Evolutionary conservation across 2,113 vertebrate species (phyloP).

Genomic region (Onychostoma macrolepis): DNA sequence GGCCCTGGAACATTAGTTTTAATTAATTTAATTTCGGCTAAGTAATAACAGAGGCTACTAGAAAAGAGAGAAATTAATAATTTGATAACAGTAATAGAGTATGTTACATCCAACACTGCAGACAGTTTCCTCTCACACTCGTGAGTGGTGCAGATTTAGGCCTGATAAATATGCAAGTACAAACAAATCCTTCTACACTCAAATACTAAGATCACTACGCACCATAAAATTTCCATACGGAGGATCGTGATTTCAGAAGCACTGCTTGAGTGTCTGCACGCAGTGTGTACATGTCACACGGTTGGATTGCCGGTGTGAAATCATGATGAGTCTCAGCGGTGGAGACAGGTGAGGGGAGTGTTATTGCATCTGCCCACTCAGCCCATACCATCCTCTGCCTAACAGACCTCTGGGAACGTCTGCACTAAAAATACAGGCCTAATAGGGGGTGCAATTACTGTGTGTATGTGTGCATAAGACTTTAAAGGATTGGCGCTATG

Average conservation of each 20-base stretch:
- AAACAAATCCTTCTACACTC: slow-evolving; percentile 16
- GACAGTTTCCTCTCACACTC: neutral
- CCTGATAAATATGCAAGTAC: slow-evolving; percentile 21
- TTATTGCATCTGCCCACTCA: slow-evolving; percentile 40
- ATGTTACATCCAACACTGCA: neutral
- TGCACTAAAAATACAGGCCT: slow-evolving; percentile 44
- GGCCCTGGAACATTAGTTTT: neutral
- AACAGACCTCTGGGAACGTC: slow-evolving; percentile 18
- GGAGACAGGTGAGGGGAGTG: slow-evolving; percentile 29
- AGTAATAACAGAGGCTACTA: neutral
- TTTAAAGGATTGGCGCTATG: slow-evolving; percentile 2
- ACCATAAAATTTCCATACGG: neutral
- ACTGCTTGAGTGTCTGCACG: neutral
- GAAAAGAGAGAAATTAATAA: neutral
- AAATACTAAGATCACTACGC: neutral
- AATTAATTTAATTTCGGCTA: neutral
- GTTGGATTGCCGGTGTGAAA: slow-evolving; percentile 11
- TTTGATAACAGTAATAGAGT: neutral
- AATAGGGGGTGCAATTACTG: slow-evolving; percentile 37
- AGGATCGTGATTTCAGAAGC: neutral
- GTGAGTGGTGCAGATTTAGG: neutral
- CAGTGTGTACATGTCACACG: neutral
- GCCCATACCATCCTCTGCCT: slow-evolving; percentile 1
- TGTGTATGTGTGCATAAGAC: slow-evolving; percentile 20
- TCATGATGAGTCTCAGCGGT: slow-evolving; percentile 22